Conservation (phyloP, 2,113 vertebrate genomes). For the Microcebus griseorufus region DNA sequence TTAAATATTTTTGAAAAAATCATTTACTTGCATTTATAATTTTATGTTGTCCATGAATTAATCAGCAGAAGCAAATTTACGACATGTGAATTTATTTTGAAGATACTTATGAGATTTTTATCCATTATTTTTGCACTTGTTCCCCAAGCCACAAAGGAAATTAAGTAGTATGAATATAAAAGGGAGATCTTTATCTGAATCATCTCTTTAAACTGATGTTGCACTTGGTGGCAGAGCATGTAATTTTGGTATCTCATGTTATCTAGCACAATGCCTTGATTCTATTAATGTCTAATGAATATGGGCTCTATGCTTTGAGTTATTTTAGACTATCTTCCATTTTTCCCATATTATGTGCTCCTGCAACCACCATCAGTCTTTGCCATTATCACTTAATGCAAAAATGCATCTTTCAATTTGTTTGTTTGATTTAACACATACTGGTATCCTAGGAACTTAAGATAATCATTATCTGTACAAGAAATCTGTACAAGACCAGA, state of each 20-base stretch:
- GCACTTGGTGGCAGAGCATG: not conserved
- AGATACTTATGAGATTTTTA: not conserved
- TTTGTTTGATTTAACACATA: not conserved
- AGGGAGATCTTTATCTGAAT: not conserved
- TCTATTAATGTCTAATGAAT: not conserved
- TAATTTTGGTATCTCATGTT: not conserved
- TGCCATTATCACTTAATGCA: not conserved
- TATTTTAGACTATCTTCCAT: not conserved
- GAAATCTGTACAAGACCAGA: not conserved
- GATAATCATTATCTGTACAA: not conserved
- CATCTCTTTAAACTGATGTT: conserved; percentile 23
- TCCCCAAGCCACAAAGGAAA: conserved; percentile 13
- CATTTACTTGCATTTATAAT: conserved; percentile 3
- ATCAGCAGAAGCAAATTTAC: not conserved
- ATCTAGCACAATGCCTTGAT: not conserved
- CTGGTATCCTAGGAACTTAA: not conserved
- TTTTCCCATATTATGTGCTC: not conserved
- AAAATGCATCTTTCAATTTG: not conserved
- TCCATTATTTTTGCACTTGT: not conserved
- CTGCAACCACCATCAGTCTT: not conserved
- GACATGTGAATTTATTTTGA: conserved; percentile 8
- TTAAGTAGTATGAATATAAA: conserved; percentile 33
- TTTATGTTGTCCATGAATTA: conserved; percentile 28
- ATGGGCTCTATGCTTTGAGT: not conserved
- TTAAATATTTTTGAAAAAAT: conserved; percentile 3